phyloP scores from a whole-genome alignment of 2,797 vertebrate species.

The Eupleurogrammus muticus region DNA sequence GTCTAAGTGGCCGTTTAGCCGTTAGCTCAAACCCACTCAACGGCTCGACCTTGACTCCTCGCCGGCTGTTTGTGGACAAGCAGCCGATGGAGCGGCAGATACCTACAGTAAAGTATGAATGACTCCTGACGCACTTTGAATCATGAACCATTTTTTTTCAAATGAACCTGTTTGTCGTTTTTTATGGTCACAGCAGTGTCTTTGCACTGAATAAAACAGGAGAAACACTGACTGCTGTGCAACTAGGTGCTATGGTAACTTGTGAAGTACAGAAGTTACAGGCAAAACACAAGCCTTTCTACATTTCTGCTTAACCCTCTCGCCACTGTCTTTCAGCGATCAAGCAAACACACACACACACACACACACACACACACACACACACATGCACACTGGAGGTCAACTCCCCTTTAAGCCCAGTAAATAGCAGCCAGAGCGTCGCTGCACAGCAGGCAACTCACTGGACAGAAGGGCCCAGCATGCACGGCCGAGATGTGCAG shows the following conservation, averaged over 20 bases:
- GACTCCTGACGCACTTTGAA: slow-evolving; percentile 4
- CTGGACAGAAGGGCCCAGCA: slow-evolving; percentile 60
- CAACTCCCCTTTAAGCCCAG: slow-evolving; percentile 49
- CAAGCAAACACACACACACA: not conserved
- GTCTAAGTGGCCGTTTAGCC: slow-evolving; percentile 3
- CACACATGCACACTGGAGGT: slow-evolving; percentile 49
- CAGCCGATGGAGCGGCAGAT: slow-evolving; percentile 6
- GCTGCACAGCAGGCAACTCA: slow-evolving; percentile 49
- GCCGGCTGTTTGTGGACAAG: slow-evolving; percentile 3
- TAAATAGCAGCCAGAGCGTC: slow-evolving; percentile 63
- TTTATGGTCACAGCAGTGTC: not conserved
- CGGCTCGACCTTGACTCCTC: not conserved
- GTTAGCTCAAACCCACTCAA: slow-evolving; percentile 6
- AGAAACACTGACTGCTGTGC: not conserved
- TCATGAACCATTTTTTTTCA: not conserved
- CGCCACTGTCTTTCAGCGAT: slow-evolving; percentile 30
- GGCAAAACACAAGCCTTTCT: slow-evolving; percentile 22
- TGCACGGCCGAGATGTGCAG: slow-evolving; percentile 39
- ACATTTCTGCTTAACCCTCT: slow-evolving; percentile 35
- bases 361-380: not conserved
- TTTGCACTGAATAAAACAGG: not conserved
- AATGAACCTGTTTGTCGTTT: not conserved
- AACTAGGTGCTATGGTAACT: not conserved
- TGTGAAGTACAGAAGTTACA: slow-evolving; percentile 1
- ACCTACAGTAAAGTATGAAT: not conserved